Evolutionary conservation across 2,113 vertebrate species (phyloP).

Genomic region (Gopherus flavomarginatus): DNA sequence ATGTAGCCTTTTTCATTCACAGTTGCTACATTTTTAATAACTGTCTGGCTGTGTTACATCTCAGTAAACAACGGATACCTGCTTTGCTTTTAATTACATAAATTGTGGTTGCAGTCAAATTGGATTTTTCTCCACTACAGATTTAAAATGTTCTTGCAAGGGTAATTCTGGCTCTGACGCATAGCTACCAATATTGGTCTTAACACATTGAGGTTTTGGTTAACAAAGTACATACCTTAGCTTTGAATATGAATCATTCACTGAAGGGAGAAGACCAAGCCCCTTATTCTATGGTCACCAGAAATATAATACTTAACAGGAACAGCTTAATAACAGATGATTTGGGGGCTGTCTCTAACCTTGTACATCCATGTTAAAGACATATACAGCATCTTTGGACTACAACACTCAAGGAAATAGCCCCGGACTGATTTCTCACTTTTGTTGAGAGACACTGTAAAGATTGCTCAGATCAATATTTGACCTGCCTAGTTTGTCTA

Average conservation of each 20-base stretch:
- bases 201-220: background rate
- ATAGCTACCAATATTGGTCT: background rate
- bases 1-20: background rate
- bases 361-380: background rate
- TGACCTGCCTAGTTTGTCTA: background rate
- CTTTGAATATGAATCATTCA: constrained; percentile 20
- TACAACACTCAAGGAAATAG: background rate
- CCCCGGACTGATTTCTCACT: constrained; percentile 1
- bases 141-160: constrained; percentile 1
- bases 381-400: background rate
- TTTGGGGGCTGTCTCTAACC: background rate
- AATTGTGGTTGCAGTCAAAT: background rate
- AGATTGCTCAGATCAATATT: background rate
- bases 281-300: background rate
- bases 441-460: constrained; percentile 6
- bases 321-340: background rate
- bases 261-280: background rate
- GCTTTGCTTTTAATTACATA: constrained; percentile 30
- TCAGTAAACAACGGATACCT: background rate
- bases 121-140: constrained; percentile 5
- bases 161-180: background rate
- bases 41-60: background rate
- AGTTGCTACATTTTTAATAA: background rate
- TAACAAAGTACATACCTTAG: background rate
- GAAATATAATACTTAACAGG: background rate